Base-by-base conservation (phyloP, 2,113 vertebrate genomes). In the Saguinus midas region DNA sequence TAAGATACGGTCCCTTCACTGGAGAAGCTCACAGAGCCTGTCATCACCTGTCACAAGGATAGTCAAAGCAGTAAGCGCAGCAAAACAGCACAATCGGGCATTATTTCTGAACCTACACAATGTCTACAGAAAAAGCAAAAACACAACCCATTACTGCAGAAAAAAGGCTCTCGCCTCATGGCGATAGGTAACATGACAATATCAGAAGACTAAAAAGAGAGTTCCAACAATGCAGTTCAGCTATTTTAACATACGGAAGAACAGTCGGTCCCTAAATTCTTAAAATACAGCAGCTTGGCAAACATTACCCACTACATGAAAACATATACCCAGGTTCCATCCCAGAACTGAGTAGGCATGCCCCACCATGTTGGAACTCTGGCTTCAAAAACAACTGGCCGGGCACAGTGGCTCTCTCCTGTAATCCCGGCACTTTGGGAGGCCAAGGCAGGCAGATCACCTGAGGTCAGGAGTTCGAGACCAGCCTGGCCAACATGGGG, bases 41-140 rank as follows among this genome's bases (percentile, higher is more conserved):
- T 7, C 1, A 0, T 32, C 13, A 8, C 55, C 16, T 64, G 8
- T 21, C 13, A 50, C 57, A 4, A 48, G n/a, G 8, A 29, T 1
- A 11, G 35, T 35, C 9, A 2, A 37, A 75, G 81, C 52, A 57
- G 5, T 4, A 8, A 6, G 17, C 0, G 4, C 52, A 1, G 27
- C 61, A 29, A 29, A 64, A 64, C 29, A 27, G 21, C 29, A 29
- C 23, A 7, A 21, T 21, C 1, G 32, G 72, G 2, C 1, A 64
- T 72, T 3, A 64, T 13, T 21, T 5, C 23, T 0, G 6, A 55
- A 37, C 17, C 50, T 82, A 40, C n/a, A 8, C 4, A 79, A 29
- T 18, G 20, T 1, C 32, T 9, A 3, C 3, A 5, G 21, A 73
- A 23, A 45, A 64, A 75, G 27, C 32, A 17, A 64, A 83, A 48